These are phyloP conservation scores for Polyommatus iphigenia DNA, from an alignment of 2,888 invertebrate species.

Conservation along the genomic window DNA sequence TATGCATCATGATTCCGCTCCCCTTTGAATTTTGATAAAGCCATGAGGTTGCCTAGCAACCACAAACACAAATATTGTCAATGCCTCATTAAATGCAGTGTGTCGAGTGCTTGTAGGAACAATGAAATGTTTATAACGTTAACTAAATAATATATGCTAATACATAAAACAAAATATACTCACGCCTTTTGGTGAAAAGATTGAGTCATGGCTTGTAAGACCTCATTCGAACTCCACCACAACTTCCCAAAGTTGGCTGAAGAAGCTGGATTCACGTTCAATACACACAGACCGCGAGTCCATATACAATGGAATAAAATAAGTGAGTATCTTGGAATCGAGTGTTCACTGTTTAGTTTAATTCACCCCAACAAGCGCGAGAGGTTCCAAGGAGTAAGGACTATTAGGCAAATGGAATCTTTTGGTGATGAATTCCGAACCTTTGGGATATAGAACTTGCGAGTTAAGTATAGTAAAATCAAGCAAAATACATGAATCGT, in stretches of 20 bases:
- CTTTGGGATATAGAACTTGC: no score
- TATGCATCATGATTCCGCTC: no score
- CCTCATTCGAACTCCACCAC: slow-evolving; percentile 80
- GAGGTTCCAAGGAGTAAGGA: no score
- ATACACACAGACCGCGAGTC: slow-evolving; percentile 79
- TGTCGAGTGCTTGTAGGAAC: neutral
- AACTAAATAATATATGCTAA: neutral
- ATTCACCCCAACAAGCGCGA: neutral
- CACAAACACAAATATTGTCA: slow-evolving; percentile 1
- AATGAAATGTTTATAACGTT: neutral
- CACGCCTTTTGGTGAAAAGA: neutral
- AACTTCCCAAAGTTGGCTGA: slow-evolving; percentile 85
- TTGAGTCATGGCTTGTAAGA: slow-evolving; percentile 64
- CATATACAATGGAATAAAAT: slow-evolving; percentile 84
- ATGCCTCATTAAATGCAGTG: neutral
- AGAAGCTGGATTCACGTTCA: slow-evolving; percentile 85
- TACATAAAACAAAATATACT: neutral
- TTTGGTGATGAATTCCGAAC: neutral
- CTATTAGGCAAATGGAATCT: neutral
- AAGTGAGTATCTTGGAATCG: slow-evolving; percentile 70
- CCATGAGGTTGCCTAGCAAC: neutral
- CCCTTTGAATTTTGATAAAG: neutral
- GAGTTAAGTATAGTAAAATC: no score
- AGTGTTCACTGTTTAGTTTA: neutral
- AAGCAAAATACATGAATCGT: no score